Evolutionary conservation across 2,888 invertebrate genomes (phyloP).

Genomic region (Aricia artaxerxes): DNA sequence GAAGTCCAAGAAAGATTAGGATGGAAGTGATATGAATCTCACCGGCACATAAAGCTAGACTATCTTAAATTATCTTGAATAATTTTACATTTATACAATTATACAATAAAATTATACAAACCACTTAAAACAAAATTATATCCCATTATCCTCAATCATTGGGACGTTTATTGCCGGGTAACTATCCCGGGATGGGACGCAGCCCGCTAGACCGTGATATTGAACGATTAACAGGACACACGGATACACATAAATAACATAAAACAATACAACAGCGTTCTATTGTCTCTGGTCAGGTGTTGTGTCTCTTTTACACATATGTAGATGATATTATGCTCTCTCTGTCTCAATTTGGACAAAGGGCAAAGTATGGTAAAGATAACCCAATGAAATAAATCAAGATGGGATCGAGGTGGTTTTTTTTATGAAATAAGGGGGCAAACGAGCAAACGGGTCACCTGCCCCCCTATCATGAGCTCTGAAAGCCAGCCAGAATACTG

Average conservation of each 20-base stretch:
- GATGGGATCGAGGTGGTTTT: too few species aligned
- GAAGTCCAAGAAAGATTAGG: too few species aligned
- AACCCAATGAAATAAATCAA: too few species aligned
- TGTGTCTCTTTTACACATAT: slow-evolving; percentile 32
- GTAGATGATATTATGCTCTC: slow-evolving; percentile 14
- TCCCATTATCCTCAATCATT: not conserved
- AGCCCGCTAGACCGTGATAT: not conserved
- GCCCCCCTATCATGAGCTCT: too few species aligned
- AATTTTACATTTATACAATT: not conserved
- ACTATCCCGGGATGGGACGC: not conserved
- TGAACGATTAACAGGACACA: slow-evolving; percentile 22
- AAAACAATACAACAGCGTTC: slow-evolving; percentile 41
- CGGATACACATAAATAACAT: slow-evolving; percentile 27
- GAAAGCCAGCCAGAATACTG: too few species aligned
- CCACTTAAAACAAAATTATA: not conserved
- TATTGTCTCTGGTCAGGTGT: slow-evolving; percentile 39
- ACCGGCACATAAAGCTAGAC: too few species aligned
- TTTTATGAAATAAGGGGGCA: too few species aligned
- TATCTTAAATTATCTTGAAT: too few species aligned
- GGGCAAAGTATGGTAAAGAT: not conserved
- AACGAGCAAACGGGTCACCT: too few species aligned
- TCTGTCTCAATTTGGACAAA: slow-evolving; percentile 12
- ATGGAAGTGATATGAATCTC: too few species aligned
- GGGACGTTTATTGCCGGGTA: not conserved
- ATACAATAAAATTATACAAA: not conserved